Base-by-base conservation (phyloP, 30 jellyfish, hydroid and myxozoan genomes). In the Hydractinia echinata region DNA sequence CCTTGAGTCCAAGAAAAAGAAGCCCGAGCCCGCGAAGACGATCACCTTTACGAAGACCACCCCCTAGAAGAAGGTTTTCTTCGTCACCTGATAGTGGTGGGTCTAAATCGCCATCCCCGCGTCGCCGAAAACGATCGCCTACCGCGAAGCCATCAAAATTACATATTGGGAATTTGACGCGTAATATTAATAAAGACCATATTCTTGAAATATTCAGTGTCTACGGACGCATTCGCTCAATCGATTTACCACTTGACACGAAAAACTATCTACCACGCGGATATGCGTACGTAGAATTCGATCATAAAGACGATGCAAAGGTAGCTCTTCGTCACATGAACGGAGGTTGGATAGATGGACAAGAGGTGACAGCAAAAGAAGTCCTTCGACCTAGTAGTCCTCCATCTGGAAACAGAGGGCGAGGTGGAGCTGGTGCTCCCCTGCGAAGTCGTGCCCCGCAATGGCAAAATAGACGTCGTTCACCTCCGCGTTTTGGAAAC, bases 321-420 rank as follows among this genome's bases (percentile, higher is more conserved):
- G 93, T 82, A 11, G 99, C 99, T 13, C 84, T 79, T 8, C 79
- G 85, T 58, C 97, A 95, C 86, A 89, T 95, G 97, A 94, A 89
- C 72, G 97, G 99, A 9, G 99, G 97, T 10, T 89, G 97, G 99
- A 89, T 95, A 76, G 99, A 95, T 76, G 99, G 99, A 5, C 97
- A 95, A 77, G 96, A 83, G 66, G 91, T 86, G 18, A 82, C 96
- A 72, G 96, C 97, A 9, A 86, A 95, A 76, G 91, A 81, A 69
- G 96, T 95, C 39, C 80, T 89, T 9, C 76, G 85, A 53, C 88
- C 82, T 8, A 66, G 69, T 10, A 61, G 73, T 15, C 72, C 87
- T 19, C 67, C 66, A 6, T 11, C 61, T 50, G 84, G 84, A 16
- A 51, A 52, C n/a, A 83, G 87, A n/a, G 44, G 44, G 18, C 87